Base-by-base conservation (phyloP, 2,797 vertebrate genomes). In the Dipus sagitta region DNA sequence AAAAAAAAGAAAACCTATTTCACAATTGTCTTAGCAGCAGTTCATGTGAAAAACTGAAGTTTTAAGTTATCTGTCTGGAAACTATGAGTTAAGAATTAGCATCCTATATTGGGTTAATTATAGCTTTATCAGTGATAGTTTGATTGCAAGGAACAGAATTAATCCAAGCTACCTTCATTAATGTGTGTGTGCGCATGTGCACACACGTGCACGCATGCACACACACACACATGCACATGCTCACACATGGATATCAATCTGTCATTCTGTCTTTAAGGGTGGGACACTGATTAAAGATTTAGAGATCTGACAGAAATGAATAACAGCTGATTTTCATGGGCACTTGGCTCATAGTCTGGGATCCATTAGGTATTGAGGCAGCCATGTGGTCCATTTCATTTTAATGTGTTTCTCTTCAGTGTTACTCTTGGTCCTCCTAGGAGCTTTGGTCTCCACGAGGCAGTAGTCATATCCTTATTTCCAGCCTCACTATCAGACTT, bases 121-220 rank as follows among this genome's bases (percentile, higher is more conserved):
- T 72, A 38, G 20, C 86, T 80, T 89, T 6, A 60, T 42, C 81
- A 86, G 75, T 47, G 15, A 79, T 74, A 13, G 32, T n/a, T 68
- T 86, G 67, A 74, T 32, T 92, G 8, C 28, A 78, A 86, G 71
- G 26, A 90, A 42, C 24, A 90, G 71, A 88, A 67, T 42, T 81
- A 70, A 87, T 23, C 3, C 28, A 30, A 32, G 28, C 11, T 65
- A 67, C 0, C 58, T 65, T 84, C 64, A 72, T 2, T 23, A 47
- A 11, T 47, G 47, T 47, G 47, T 47, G n/a, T 72, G 80, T 54
- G 4, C 26, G 18, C 52, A 1, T 58, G 38, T 72, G 20, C 58
- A 10, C 9, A 47, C 47, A 47, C 8, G 9, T 38, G 38, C 38
- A 38, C 38, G 8, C 52, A 54, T 10, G 52, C 52, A 54, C 8